phyloP scores from a whole-genome alignment of 2,888 invertebrate genomes.

The Mayetiola destructor region DNA sequence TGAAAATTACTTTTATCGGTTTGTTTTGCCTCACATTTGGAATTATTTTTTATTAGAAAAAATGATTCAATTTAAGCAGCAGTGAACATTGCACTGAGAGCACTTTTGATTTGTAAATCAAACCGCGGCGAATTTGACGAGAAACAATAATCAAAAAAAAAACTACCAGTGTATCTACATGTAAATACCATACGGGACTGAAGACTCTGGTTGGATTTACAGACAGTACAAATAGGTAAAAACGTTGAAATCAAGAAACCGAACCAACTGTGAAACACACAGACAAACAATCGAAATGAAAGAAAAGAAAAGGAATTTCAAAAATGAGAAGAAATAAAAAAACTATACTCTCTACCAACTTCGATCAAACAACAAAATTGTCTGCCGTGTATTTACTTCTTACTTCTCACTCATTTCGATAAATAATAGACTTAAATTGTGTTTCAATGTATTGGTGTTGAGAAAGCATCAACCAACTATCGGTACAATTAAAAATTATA shows the following conservation, averaged over 20 bases:
- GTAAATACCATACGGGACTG: background rate
- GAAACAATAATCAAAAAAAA: background rate
- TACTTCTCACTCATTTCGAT: background rate
- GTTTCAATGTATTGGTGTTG: background rate
- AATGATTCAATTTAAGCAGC: no score
- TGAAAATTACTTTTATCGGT: no score
- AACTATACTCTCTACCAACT: background rate
- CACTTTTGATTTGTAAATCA: background rate
- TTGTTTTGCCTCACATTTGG: no score
- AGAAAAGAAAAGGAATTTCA: background rate
- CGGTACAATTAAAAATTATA: no score
- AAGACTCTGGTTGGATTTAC: background rate
- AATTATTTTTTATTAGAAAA: no score
- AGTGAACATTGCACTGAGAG: background rate
- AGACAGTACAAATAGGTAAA: no score
- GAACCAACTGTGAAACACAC: no score
- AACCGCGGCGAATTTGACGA: background rate
- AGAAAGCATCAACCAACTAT: background rate
- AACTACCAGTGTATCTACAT: background rate
- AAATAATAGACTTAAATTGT: no score
- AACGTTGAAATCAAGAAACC: no score
- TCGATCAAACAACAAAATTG: background rate
- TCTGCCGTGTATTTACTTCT: background rate
- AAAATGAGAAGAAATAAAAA: background rate
- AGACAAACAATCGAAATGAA: background rate